phyloP scores from a whole-genome alignment of 2,113 vertebrate genomes.

The Mustela lutreola region DNA sequence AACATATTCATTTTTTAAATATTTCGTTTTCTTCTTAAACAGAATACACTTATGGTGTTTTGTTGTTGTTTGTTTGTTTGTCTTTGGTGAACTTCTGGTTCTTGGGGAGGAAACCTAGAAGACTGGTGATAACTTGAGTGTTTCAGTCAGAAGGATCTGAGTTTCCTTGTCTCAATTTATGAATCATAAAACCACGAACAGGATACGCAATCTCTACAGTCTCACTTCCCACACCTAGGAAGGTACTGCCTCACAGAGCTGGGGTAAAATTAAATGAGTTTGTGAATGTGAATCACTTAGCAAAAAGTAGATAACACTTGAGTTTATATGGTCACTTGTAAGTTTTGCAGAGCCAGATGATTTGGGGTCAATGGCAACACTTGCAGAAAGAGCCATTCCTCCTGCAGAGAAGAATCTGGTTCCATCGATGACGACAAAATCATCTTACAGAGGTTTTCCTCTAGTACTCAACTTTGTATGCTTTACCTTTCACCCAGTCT shows the following conservation, averaged over 20 bases:
- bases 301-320: not conserved
- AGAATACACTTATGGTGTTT: not conserved
- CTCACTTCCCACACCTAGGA: not conserved
- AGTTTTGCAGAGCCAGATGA: not conserved
- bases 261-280: not conserved
- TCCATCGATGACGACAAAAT: not conserved
- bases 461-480: not conserved
- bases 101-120: not conserved
- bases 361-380: not conserved
- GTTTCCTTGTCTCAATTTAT: not conserved
- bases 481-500: not conserved
- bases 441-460: not conserved
- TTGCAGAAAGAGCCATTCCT: not conserved
- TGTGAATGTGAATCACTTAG: not conserved
- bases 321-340: not conserved
- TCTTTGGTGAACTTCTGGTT: not conserved
- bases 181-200: not conserved
- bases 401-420: not conserved
- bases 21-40: not conserved
- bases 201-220: not conserved
- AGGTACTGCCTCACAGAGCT: not conserved
- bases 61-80: no score
- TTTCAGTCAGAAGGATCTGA: not conserved
- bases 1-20: not conserved
- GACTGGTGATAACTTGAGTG: not conserved